Base-by-base conservation (phyloP, 2,797 vertebrate species). In the Columba guinea region DNA sequence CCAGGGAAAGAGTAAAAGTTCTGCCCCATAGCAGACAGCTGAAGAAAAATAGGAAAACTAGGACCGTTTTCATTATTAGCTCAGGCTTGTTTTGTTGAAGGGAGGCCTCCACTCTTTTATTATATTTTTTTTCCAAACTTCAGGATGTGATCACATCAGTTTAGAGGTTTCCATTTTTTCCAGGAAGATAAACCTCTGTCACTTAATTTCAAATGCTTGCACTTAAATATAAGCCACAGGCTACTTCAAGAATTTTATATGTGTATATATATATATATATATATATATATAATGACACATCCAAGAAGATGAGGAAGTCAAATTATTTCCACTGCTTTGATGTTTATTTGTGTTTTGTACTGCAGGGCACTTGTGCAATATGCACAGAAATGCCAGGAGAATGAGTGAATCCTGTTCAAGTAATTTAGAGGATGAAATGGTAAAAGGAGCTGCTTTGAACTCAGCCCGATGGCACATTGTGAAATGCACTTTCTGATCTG, bases 311-410 rank as follows among this genome's bases (percentile, higher is more conserved):
- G 86, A 87, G 87, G 85, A 94, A 97, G 92, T 79, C 80, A 95
- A 96, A 97, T 97, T 93, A 95, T 94, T 95, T 96, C 91, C 93
- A 82, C 90, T 77, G 80, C 95, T 96, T 97, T 97, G 94, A 94
- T 97, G 95, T 97, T 97, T 97, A 94, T 94, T 67, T 96, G 84
- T 96, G 52, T 21, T 82, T 82, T 84, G 46, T n/a, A 96, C 94
- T 96, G 89, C 46, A 0, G 93, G 94, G 93, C 94, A 92, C 84
- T 85, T 49, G 85, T 91, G 81, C 68, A 96, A 91, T 81, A 85
- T 34, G 82, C 73, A 84, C 53, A 86, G 93, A 79, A 94, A 91
- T 2, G 52, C 83, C 92, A 85, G 82, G 41, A 94, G 88, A 95
- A 90, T 62, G 84, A 94, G 75, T 84, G 89, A 93, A 94, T 94